Conservation (phyloP, 1,140 invertebrate genomes). For the Teleopsis dalmanni region DNA sequence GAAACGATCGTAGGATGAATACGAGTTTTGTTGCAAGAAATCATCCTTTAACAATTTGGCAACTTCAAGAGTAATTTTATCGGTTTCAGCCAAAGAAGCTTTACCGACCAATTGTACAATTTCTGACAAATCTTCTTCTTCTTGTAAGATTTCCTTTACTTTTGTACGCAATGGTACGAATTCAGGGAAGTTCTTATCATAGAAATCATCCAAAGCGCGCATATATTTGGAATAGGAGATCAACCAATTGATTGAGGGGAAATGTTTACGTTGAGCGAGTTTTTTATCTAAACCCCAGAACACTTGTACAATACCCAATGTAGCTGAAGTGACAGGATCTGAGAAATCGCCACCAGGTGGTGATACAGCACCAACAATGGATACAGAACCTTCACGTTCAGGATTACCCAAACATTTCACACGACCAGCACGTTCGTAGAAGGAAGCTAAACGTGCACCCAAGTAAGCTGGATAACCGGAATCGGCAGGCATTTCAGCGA, state of each 20-base stretch:
- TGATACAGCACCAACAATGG: constrained; percentile 98
- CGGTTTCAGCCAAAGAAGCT: constrained; percentile 94
- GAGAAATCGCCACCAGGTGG: constrained; percentile 99
- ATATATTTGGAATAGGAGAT: constrained; percentile 99
- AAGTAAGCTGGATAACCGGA: constrained; percentile 99
- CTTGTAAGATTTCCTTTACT: constrained; percentile 95
- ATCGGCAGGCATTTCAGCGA: constrained; percentile 99
- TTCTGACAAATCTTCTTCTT: constrained; percentile 99
- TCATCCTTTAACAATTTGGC: constrained; percentile 98
- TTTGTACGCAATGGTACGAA: constrained; percentile 92
- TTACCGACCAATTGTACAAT: constrained; percentile 99
- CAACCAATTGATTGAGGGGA: constrained; percentile 99
- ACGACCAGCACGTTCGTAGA: constrained; percentile 98
- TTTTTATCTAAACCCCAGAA: constrained; percentile 99
- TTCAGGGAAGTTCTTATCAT: constrained; percentile 98
- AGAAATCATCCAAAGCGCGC: constrained; percentile 96
- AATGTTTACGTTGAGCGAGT: constrained; percentile 98
- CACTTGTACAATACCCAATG: constrained; percentile 98
- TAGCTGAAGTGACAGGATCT: constrained; percentile 98
- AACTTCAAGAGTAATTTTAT: constrained; percentile 99
- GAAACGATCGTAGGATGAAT: constrained; percentile 94
- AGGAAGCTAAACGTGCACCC: constrained; percentile 94
- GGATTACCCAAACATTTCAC: constrained; percentile 98
- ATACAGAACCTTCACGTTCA: constrained; percentile 94
- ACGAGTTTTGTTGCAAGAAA: constrained; percentile 98